Evolutionary conservation across 1,140 invertebrate species (phyloP).

Genomic region (Anastrepha ludens): DNA sequence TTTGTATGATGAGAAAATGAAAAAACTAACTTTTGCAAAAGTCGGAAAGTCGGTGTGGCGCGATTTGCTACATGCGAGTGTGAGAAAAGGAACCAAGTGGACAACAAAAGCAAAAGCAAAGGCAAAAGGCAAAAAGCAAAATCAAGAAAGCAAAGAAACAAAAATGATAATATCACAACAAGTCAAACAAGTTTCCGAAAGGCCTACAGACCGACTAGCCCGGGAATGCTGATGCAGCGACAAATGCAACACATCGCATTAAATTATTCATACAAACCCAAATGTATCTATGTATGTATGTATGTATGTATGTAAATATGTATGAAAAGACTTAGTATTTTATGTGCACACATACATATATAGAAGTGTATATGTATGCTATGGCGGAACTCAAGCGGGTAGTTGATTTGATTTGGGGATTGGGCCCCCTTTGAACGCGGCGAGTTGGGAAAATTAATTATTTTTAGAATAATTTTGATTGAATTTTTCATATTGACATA

Average conservation of each 20-base stretch:
- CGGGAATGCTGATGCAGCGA: constrained; percentile 51
- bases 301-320: neutral
- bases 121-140: neutral
- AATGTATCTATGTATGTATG: neutral
- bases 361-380: no score
- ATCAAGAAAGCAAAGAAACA: neutral
- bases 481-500: no score
- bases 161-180: constrained; percentile 14
- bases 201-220: constrained; percentile 54
- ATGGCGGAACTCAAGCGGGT: no score
- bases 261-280: constrained; percentile 11
- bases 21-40: neutral
- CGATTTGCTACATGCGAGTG: neutral
- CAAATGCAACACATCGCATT: constrained; percentile 40
- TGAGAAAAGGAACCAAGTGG: constrained; percentile 29
- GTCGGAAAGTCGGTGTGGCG: neutral
- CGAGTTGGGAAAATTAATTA: no score
- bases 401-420: no score
- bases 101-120: constrained; percentile 4
- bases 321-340: no score
- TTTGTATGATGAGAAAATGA: neutral
- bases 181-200: constrained; percentile 46
- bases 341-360: no score
- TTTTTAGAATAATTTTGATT: no score
- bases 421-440: no score